Conservation (phyloP, 2,797 vertebrate species). For the Garrulus glandarius region DNA sequence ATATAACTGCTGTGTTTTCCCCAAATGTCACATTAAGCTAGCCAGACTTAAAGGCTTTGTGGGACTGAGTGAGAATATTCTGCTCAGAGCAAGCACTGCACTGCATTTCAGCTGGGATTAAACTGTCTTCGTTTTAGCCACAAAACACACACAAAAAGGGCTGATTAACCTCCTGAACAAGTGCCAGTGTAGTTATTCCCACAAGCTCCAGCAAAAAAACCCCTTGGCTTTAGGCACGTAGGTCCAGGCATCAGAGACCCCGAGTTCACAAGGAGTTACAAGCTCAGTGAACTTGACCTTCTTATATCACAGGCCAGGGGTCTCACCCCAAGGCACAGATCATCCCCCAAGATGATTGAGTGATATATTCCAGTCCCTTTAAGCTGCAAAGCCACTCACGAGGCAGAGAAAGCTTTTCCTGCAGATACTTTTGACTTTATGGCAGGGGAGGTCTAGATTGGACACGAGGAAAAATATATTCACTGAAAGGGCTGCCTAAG, state of each 20-base stretch:
- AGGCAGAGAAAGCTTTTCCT: not conserved
- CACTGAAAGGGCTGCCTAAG: not conserved
- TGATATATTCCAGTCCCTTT: not conserved
- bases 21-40: not conserved
- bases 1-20: not conserved
- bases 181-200: not conserved
- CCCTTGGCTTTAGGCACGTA: not conserved
- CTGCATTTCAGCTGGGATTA: not conserved
- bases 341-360: not conserved
- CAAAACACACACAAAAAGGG: not conserved
- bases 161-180: not conserved
- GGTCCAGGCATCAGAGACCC: not conserved
- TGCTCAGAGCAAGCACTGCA: not conserved
- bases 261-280: not conserved
- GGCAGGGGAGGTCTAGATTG: accelerated
- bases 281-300: not conserved
- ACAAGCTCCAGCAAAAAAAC: not conserved
- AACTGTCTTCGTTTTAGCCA: accelerated
- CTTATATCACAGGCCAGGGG: not conserved
- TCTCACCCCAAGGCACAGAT: not conserved
- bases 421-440: not conserved
- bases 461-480: too few species aligned
- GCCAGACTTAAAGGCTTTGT: not conserved
- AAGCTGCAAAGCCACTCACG: accelerated
- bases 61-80: not conserved